These are phyloP conservation scores for Artemia sinica DNA, from an alignment of 2,888 invertebrate species.

Conservation along the genomic window DNA sequence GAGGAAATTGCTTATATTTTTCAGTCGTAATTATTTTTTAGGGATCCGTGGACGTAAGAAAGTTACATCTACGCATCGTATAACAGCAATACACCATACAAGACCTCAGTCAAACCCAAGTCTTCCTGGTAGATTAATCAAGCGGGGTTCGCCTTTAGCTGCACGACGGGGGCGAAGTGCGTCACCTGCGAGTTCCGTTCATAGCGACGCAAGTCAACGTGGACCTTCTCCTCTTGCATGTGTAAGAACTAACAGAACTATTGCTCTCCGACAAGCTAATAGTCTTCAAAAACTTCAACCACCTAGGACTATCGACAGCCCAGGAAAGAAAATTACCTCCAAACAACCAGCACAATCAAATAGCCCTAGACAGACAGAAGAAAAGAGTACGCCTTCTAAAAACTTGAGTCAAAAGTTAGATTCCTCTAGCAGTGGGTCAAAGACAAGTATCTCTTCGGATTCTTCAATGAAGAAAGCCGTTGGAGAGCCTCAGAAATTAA, in stretches of 20 bases:
- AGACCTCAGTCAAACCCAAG: constrained; percentile 26
- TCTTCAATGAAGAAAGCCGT: background rate
- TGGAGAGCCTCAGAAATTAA: constrained; percentile 33
- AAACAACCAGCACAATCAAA: constrained; percentile 6
- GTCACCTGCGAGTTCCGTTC: constrained; percentile 28
- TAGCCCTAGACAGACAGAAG: constrained; percentile 18
- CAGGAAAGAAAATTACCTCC: background rate
- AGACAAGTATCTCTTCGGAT: background rate
- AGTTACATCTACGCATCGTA: constrained; percentile 28
- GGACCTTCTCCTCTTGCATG: constrained; percentile 18
- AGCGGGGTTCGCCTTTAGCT: constrained; percentile 39
- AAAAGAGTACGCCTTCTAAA: background rate
- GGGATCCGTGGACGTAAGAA: constrained; percentile 47
- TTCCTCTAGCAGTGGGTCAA: constrained; percentile 11
- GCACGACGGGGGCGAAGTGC: constrained; percentile 33
- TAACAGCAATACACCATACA: constrained; percentile 23
- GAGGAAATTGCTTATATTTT: constrained; percentile 30
- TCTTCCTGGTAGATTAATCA: constrained; percentile 22
- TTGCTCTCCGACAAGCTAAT: constrained; percentile 29
- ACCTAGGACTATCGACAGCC: constrained; percentile 14
- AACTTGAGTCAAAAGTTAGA: constrained; percentile 11
- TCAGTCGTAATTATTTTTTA: constrained; percentile 36
- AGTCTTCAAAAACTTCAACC: constrained; percentile 12
- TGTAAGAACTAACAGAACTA: constrained; percentile 28
- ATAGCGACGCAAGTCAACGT: constrained; percentile 16